These are phyloP conservation scores for Lasius fuliginosus DNA, from an alignment of 2,888 invertebrate species.

Conservation along the genomic window DNA sequence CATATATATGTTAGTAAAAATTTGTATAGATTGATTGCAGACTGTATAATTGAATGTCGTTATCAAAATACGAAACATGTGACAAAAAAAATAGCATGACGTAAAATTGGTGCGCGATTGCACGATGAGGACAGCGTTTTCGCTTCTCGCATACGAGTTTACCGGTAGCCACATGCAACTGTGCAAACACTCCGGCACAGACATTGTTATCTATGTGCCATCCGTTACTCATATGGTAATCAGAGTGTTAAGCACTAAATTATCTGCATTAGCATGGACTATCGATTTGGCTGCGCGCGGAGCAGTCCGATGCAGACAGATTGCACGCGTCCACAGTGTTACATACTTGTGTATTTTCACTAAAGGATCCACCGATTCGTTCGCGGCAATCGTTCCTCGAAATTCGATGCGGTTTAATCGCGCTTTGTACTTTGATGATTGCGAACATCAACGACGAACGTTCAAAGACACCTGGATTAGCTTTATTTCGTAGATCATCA, in stretches of 20 bases:
- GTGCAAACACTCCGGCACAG: conserved; percentile 54
- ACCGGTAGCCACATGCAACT: conserved; percentile 32
- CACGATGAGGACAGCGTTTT: not conserved
- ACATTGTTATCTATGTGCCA: conserved; percentile 68
- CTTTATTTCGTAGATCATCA: not conserved
- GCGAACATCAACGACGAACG: not conserved
- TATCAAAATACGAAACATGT: not conserved
- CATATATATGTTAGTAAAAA: no score
- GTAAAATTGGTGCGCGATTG: not conserved
- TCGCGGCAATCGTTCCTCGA: not conserved
- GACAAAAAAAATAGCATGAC: not conserved
- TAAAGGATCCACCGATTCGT: not conserved
- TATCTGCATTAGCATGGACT: conserved; percentile 74
- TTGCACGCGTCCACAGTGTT: conserved; percentile 21
- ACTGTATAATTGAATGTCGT: not conserved
- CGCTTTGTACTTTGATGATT: not conserved
- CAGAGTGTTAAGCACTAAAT: conserved; percentile 76
- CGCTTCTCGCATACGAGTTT: conserved; percentile 4
- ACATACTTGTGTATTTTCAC: conserved; percentile 4
- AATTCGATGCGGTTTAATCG: conserved; percentile 11
- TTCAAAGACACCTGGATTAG: not conserved
- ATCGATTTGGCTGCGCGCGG: conserved; percentile 71
- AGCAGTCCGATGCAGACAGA: conserved; percentile 66
- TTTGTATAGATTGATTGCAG: not conserved
- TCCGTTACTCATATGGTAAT: conserved; percentile 75